Evolutionary conservation across 2,888 invertebrate genomes (phyloP), one percentile per base, ranked within the genome.

Genomic region (Ormyrus nitidulus): DNA sequence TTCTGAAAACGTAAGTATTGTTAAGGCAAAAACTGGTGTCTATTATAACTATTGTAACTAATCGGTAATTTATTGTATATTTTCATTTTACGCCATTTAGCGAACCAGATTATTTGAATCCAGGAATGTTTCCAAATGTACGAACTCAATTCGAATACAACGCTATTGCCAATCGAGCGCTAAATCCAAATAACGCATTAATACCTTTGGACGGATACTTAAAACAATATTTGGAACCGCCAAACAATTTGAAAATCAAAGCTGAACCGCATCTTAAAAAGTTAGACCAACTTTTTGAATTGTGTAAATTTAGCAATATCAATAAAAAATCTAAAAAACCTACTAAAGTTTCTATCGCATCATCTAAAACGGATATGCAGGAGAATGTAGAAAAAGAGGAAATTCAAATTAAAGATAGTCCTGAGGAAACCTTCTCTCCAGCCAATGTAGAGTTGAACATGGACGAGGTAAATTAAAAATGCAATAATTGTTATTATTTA

Each of bases 101-200:
- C 10, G 68, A 80, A 10, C 7, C 34, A n/a, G 13, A 5, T 34
- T 76, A 78, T 49, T 75, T 82, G 10, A 77, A 74, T 44, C 81
- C 85, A 11, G 88, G 85, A 56, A 84, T 53, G 10, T 82, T 88
- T 64, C 84, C 84, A 5, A 80, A 86, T 72, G 84, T 87, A 64
- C 77, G 65, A 0, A 64, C 80, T n/a, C 89, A 89, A 56, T 84
- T 86, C 70, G 61, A 79, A 0, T 88, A 85, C 85, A 84, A 89
- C 79, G 77, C 80, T 13, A 54, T 89, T 19, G 79, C 86, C 0
- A 64, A 84, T 82, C 86, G 89, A 6, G 87, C 86, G 2, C 53
- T 89, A 0, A 79, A 88, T 83, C 86, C 86, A 6, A 72, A 85
- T 3, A 77, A 81, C n/a, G 81, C 86, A 6, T 65, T 89, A n/a